Evolutionary conservation across 2,888 invertebrate species (phyloP).

Genomic region (Spodoptera littoralis): DNA sequence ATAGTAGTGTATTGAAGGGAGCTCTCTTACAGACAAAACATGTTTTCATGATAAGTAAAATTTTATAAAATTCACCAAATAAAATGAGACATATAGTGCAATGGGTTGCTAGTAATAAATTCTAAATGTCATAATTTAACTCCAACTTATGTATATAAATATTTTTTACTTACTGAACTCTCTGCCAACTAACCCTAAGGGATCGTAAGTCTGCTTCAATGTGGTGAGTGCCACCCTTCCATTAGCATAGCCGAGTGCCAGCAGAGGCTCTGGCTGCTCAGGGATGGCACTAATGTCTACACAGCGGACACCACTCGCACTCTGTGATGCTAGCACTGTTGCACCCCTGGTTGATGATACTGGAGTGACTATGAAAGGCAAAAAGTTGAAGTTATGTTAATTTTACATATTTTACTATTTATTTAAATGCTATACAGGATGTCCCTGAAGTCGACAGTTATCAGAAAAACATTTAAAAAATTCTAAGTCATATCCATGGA

Average conservation of each 20-base stretch:
- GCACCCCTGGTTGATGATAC: conserved; percentile 92
- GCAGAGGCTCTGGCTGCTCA: conserved; percentile 92
- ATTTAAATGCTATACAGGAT: too few relatives aligned
- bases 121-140: too few relatives aligned
- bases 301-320: conserved; percentile 95
- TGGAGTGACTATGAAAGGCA: conserved; percentile 87
- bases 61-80: too few relatives aligned
- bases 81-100: too few relatives aligned
- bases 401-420: too few relatives aligned
- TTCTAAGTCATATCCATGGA: too few relatives aligned
- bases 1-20: too few relatives aligned
- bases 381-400: background rate
- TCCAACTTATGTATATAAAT: background rate
- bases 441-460: too few relatives aligned
- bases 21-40: too few relatives aligned
- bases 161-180: conserved; percentile 90
- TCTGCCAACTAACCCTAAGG: conserved; percentile 91
- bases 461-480: too few relatives aligned
- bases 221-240: conserved; percentile 95
- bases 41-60: too few relatives aligned
- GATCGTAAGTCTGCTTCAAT: conserved; percentile 92
- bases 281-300: conserved; percentile 94
- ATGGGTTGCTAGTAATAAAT: too few relatives aligned
- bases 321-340: conserved; percentile 92
- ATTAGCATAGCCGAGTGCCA: conserved; percentile 96